phyloP scores from a whole-genome alignment of 2,797 vertebrate species.

The Microctenopoma lineatum region DNA sequence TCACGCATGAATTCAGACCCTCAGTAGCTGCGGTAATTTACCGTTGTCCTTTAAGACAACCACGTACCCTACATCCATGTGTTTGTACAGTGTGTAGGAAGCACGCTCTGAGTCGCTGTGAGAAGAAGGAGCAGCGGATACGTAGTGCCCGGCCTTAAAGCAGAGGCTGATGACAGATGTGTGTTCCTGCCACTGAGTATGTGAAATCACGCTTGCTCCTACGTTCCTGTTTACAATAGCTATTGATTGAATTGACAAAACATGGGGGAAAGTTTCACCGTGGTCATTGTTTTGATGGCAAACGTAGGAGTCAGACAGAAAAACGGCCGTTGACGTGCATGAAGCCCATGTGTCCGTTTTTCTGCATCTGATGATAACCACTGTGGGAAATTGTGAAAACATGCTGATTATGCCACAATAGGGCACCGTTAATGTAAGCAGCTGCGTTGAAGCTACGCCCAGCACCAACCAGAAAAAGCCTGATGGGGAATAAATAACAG shows the following conservation, averaged over 20 bases:
- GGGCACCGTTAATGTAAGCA: constrained; percentile 2
- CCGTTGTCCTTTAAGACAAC: constrained; percentile 38
- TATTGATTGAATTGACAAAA: constrained; percentile 42
- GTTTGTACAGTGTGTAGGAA: constrained; percentile 35
- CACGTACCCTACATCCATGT: constrained; percentile 28
- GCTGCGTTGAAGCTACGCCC: constrained; percentile 9
- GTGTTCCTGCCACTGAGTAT: constrained; percentile 68
- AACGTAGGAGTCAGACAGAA: constrained; percentile 11
- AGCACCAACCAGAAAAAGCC: constrained; percentile 20
- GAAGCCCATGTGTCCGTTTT: not conserved
- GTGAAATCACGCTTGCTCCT: constrained; percentile 70
- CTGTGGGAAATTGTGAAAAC: constrained; percentile 10
- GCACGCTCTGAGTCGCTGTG: constrained; percentile 12
- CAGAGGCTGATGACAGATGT: constrained; percentile 69
- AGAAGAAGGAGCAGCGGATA: constrained; percentile 46
- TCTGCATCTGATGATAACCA: not conserved
- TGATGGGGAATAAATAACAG: constrained; percentile 26
- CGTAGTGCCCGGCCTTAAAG: constrained; percentile 36
- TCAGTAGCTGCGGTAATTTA: constrained; percentile 38
- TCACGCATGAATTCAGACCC: constrained; percentile 47
- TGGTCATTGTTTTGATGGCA: constrained; percentile 50
- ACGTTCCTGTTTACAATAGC: constrained; percentile 65
- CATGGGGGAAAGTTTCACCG: constrained; percentile 35
- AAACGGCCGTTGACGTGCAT: not conserved
- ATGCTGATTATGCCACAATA: not conserved